Base-by-base conservation (phyloP, 2,888 invertebrate species). In the Folsomia candida region DNA sequence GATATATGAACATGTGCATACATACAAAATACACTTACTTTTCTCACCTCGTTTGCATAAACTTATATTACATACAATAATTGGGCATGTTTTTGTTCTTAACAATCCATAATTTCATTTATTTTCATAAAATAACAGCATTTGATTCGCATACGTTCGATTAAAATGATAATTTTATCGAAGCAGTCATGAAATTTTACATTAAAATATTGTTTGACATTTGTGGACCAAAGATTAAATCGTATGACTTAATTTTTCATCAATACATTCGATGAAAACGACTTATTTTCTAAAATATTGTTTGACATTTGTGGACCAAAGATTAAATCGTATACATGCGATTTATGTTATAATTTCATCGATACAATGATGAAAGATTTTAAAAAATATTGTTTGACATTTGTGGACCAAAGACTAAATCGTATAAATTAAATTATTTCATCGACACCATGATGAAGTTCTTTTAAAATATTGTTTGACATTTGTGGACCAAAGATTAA, bases 281-380 rank as follows among this genome's bases (percentile, higher is more conserved):
- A 57, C 14, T 6, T 25, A n/a, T 6, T 59, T 25, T 4, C 9
- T 18, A 25, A 25, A 24, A 24, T 25, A 59, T 59, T 59, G 18
- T 59, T 59, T 25, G 59, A 59, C 59, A 59, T 24, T 59, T 59
- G 59, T 59, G 25, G 59, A 59, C 59, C 59, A 59, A 59, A 59
- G 25, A 22, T 59, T 20, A 24, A 20, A 59, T 24, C n/a, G n/a
- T n/a, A n/a, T n/a, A n/a, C n/a, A n/a, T n/a, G n/a, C n/a, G 9
- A 47, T 47, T 47, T 25, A 24, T 4, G 18, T 59, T 59, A 20
- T 24, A 25, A 47, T 11, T 11, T 47, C 18, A 47, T 11, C 47
- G 18, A 9, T 11, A 47, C 9, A 47, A 47, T 47, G 9, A 18
- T 57, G 11, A 22, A 57, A 57, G 11, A 11, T 14, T 47, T 11